Evolutionary conservation across 2,888 invertebrate species (phyloP).

Genomic region (Autographa pulchrina): DNA sequence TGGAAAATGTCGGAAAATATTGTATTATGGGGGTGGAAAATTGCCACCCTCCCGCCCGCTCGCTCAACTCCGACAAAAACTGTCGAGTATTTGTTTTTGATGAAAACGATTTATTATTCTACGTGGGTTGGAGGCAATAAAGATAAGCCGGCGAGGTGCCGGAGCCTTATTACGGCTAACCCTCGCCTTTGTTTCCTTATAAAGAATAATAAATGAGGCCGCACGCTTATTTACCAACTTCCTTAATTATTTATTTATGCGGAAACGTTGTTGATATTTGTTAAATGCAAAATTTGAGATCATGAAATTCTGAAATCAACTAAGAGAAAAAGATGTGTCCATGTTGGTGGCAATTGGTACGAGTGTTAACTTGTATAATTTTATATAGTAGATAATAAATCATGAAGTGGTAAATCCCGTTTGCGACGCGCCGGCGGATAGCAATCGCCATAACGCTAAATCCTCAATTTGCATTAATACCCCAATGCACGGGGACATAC

Average conservation of each 20-base stretch:
- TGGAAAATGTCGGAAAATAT: constrained; percentile 90
- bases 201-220: constrained; percentile 90
- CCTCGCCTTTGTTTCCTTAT: constrained; percentile 90
- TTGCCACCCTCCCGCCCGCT: constrained; percentile 88
- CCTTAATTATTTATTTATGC: constrained; percentile 89
- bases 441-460: constrained; percentile 79
- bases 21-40: constrained; percentile 90
- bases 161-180: constrained; percentile 90
- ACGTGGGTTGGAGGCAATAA: constrained; percentile 90
- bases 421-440: constrained; percentile 70
- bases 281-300: constrained; percentile 73
- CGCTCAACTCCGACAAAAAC: constrained; percentile 89
- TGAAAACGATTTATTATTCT: constrained; percentile 90
- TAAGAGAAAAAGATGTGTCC: constrained; percentile 14
- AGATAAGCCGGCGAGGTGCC: constrained; percentile 90
- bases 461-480: constrained; percentile 82
- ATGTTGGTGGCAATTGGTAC: constrained; percentile 12
- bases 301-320: constrained; percentile 55
- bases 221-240: constrained; percentile 88
- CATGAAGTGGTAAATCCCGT: constrained; percentile 71
- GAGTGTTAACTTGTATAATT: constrained; percentile 34
- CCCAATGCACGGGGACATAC: constrained; percentile 59
- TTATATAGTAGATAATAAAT: constrained; percentile 64
- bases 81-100: constrained; percentile 90
- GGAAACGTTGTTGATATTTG: constrained; percentile 86